Conservation (phyloP, 2,113 vertebrate species). For the Chamaea fasciata region DNA sequence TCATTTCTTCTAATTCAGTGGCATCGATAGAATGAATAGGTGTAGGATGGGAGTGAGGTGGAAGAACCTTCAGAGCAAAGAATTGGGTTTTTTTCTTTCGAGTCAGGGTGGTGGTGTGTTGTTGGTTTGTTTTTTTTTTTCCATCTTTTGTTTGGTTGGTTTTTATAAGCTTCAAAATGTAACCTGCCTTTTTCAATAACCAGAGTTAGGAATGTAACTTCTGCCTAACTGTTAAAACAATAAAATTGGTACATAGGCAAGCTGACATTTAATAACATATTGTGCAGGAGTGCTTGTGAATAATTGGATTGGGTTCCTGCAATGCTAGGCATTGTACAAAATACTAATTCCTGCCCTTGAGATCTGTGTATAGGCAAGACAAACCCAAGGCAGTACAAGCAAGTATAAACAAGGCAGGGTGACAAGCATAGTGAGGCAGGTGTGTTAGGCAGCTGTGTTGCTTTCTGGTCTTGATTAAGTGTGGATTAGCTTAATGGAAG, state of each 20-base stretch:
- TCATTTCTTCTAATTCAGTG: background rate
- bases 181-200: background rate
- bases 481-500: background rate
- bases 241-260: background rate
- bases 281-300: background rate
- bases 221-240: background rate
- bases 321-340: background rate
- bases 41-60: background rate
- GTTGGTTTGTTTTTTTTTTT: background rate
- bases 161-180: background rate
- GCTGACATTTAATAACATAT: background rate
- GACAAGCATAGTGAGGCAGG: background rate
- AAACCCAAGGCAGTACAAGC: background rate
- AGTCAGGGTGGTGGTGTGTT: background rate
- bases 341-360: background rate
- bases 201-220: background rate
- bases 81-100: background rate
- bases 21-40: background rate
- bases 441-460: background rate
- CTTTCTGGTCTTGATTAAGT: background rate
- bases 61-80: background rate
- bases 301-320: background rate
- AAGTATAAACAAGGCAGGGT: background rate
- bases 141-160: background rate
- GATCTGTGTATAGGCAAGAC: background rate